phyloP scores from a whole-genome alignment of 2,888 invertebrate genomes.

The Leptopterna dolabrata region DNA sequence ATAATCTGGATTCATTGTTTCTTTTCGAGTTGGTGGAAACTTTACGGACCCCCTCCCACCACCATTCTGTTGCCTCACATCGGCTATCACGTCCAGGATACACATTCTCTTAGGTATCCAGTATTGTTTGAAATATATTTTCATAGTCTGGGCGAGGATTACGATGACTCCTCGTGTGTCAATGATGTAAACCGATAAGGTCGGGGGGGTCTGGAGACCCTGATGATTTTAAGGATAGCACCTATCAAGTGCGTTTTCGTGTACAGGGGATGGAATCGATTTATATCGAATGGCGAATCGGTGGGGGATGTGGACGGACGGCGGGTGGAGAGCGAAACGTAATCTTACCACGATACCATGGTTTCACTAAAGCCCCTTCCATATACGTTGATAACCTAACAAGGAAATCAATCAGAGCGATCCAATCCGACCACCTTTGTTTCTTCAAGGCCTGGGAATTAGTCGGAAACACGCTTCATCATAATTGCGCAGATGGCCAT shows the following conservation, averaged over 20 bases:
- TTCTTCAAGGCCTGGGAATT: background rate
- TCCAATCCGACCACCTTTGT: background rate
- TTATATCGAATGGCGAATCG: background rate
- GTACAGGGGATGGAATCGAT: background rate
- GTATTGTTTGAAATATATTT: too few species aligned
- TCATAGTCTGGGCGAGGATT: too few species aligned
- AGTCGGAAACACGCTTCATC: slow-evolving; percentile 27
- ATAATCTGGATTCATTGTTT: too few species aligned
- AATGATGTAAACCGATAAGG: too few species aligned
- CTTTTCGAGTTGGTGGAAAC: too few species aligned
- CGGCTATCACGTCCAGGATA: too few species aligned
- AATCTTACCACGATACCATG: background rate
- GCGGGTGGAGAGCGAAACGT: background rate
- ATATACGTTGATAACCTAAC: background rate
- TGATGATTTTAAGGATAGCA: too few species aligned
- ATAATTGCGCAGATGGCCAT: slow-evolving; percentile 36
- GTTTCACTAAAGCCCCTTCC: background rate
- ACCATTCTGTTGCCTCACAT: too few species aligned
- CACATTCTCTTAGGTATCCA: too few species aligned
- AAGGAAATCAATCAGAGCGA: background rate
- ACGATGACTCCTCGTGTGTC: too few species aligned
- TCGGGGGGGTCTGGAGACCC: too few species aligned
- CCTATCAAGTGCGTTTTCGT: background rate
- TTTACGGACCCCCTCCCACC: too few species aligned
- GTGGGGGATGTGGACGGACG: background rate